These are phyloP conservation scores for Petromus typicus DNA, from an alignment of 2,113 vertebrate genomes.

Conservation along the genomic window DNA sequence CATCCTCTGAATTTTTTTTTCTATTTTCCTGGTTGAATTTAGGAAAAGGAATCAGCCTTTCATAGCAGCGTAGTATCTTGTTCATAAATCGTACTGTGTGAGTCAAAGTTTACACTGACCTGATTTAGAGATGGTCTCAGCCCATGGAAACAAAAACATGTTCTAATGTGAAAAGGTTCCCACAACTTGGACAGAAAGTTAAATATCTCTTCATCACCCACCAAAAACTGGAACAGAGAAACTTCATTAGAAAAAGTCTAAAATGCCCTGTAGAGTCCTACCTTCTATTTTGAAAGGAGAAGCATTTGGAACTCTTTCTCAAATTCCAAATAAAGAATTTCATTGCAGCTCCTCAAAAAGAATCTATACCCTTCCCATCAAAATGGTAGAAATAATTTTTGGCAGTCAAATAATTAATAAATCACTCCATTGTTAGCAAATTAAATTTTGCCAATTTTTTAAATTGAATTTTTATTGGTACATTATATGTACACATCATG, in stretches of 20 bases:
- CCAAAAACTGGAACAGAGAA: not conserved
- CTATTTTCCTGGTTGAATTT: not conserved
- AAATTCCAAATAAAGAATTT: constrained; percentile 7
- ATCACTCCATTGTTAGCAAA: constrained; percentile 8
- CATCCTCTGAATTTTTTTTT: not conserved
- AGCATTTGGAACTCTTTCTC: not conserved
- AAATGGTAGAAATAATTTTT: not conserved
- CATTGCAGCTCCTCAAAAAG: not conserved
- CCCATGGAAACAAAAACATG: not conserved
- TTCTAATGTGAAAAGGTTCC: not conserved
- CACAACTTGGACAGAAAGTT: not conserved
- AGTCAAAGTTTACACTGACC: not conserved
- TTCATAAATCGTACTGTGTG: not conserved
- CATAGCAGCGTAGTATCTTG: not conserved
- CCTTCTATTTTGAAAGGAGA: too few relatives aligned
- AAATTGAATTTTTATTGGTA: too few relatives aligned
- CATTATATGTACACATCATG: too few relatives aligned
- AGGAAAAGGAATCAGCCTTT: not conserved
- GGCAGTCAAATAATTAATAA: not conserved
- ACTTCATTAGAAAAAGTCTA: not conserved
- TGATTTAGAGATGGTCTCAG: not conserved
- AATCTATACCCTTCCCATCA: not conserved
- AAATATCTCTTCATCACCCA: not conserved
- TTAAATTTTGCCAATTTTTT: too few relatives aligned
- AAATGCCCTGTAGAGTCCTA: not conserved